Evolutionary conservation across 2,113 vertebrate genomes (phyloP).

Genomic region (Tachysurus fulvidraco): DNA sequence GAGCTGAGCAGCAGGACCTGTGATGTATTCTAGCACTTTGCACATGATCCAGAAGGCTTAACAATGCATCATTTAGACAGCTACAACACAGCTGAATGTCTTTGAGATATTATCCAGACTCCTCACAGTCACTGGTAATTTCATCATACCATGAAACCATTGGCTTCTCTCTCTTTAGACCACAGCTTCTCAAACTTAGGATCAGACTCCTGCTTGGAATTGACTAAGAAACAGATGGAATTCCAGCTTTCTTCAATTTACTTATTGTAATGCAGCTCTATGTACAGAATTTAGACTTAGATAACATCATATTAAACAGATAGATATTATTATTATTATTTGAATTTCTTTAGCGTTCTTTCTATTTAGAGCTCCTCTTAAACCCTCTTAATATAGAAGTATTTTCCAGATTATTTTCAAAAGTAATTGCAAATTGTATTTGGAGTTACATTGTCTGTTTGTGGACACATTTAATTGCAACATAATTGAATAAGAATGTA

Average conservation of each 20-base stretch:
- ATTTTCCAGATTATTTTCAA: background rate
- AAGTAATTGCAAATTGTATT: too few relatives aligned
- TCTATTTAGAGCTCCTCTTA: background rate
- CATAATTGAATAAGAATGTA: too few relatives aligned
- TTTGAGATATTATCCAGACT: background rate
- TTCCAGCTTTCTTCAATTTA: background rate
- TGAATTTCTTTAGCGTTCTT: background rate
- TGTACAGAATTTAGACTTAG: background rate
- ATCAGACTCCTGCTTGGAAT: background rate
- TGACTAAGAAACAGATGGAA: background rate
- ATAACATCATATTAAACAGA: background rate
- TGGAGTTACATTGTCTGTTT: too few relatives aligned
- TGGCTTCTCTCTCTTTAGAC: background rate
- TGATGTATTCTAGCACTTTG: slow-evolving; percentile 14
- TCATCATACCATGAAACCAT: background rate
- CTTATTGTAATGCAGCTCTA: background rate
- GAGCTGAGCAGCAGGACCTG: background rate
- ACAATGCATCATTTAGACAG: background rate
- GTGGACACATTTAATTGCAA: too few relatives aligned
- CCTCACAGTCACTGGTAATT: background rate
- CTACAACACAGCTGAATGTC: background rate
- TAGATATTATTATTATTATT: background rate
- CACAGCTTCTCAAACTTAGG: background rate
- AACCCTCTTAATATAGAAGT: background rate
- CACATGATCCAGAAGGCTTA: background rate